Evolutionary conservation across 2,113 vertebrate genomes (phyloP).

Genomic region (Trichechus manatus): DNA sequence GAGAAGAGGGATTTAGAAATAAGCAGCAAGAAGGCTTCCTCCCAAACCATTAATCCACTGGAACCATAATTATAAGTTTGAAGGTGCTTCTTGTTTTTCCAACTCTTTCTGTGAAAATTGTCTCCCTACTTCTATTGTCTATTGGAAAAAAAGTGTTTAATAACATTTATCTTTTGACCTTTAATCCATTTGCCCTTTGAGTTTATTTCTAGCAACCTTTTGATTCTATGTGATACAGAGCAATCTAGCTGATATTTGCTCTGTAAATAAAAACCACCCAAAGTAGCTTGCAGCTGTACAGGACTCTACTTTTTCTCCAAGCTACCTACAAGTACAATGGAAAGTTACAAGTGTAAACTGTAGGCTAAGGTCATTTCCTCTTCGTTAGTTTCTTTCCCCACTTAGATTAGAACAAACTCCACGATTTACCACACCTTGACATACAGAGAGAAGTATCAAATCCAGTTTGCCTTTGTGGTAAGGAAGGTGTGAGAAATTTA

Average conservation of each 20-base stretch:
- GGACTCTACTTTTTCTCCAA: background rate
- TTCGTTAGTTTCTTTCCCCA: background rate
- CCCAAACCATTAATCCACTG: background rate
- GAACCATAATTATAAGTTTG: background rate
- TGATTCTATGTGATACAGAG: background rate
- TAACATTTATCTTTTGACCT: constrained; percentile 68
- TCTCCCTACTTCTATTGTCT: constrained; percentile 41
- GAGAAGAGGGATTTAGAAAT: background rate
- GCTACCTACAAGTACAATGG: background rate
- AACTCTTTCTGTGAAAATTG: background rate
- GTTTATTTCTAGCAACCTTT: constrained; percentile 45
- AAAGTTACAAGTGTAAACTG: background rate
- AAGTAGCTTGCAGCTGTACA: background rate
- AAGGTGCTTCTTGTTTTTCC: constrained; percentile 39
- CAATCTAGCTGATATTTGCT: constrained; percentile 52
- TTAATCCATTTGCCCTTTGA: constrained; percentile 65
- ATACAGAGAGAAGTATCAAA: background rate
- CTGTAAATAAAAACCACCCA: constrained; percentile 71
- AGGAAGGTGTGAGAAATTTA: constrained; percentile 11
- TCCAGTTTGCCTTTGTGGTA: background rate
- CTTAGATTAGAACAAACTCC: constrained; percentile 1
- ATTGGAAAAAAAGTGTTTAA: constrained; percentile 50
- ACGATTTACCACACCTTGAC: background rate
- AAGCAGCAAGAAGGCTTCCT: background rate
- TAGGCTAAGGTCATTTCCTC: background rate